A percentile compares a stretch with the other conserved stretches of the same genome.
phyloP scores from a whole-genome alignment of 2,113 vertebrate species.

The Athene cunicularia region DNA sequence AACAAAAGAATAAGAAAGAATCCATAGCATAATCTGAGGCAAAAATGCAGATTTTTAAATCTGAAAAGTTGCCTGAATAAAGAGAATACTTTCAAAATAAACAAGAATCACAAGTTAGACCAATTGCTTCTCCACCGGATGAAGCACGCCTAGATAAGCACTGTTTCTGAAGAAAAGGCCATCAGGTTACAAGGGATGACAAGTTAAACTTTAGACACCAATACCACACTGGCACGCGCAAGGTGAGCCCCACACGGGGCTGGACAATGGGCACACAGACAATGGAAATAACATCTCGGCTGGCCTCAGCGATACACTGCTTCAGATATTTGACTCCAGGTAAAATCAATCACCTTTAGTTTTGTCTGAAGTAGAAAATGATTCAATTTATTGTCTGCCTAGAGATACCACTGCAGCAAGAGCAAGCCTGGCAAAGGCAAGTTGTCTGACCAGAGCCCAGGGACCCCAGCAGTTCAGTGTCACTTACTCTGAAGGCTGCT shows the following conservation, averaged over 20 bases:
- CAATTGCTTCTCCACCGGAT: not conserved
- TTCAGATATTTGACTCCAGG: not conserved
- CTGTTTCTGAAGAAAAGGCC: not conserved
- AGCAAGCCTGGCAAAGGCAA: not conserved
- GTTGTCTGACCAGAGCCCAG: not conserved
- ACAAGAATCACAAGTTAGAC: not conserved
- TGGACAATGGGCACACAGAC: not conserved
- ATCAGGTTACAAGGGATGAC: fast-evolving
- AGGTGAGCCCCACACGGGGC: fast-evolving
- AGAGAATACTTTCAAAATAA: not conserved
- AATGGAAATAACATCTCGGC: not conserved
- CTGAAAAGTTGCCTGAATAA: not conserved
- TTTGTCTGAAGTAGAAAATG: not conserved
- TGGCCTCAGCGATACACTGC: not conserved
- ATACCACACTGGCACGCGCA: fast-evolving
- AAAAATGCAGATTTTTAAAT: not conserved
- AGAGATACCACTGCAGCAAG: not conserved
- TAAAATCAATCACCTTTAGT: not conserved
- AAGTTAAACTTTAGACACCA: not conserved
- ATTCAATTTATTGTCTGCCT: not conserved
- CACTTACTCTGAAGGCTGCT: not conserved
- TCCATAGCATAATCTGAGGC: not conserved
- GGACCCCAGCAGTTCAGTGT: fast-evolving
- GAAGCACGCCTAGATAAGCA: not conserved
- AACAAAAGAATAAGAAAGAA: not conserved